A percentile compares a stretch with the other conserved stretches of the same genome.
Conservation (phyloP, 2,888 invertebrate genomes). For the Yponomeuta evonymella region DNA sequence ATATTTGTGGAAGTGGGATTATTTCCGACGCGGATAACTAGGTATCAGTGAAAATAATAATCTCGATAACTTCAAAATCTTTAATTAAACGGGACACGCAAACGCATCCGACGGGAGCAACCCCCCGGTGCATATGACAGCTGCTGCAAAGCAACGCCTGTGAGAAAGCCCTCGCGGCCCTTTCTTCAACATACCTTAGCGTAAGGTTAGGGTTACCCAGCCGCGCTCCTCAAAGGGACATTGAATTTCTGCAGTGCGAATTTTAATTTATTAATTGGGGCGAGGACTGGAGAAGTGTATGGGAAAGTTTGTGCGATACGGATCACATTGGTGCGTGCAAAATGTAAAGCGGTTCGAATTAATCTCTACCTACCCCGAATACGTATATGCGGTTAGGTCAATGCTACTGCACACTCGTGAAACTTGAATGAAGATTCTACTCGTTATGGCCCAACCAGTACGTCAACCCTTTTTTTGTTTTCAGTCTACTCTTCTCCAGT, state of each 20-base stretch:
- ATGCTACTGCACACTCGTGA: too few relatives aligned
- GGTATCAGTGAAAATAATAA: too few relatives aligned
- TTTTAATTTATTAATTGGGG: conserved; percentile 16
- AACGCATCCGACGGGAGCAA: not conserved
- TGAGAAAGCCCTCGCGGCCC: conserved; percentile 15
- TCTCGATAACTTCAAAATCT: not conserved
- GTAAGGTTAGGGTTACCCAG: conserved; percentile 3
- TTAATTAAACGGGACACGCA: not conserved
- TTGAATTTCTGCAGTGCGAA: conserved; percentile 12
- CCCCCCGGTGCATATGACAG: conserved; percentile 10
- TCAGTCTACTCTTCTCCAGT: too few relatives aligned
- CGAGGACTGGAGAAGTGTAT: conserved; percentile 3
- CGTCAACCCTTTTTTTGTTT: too few relatives aligned
- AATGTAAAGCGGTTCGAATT: too few relatives aligned
- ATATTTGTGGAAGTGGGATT: too few relatives aligned
- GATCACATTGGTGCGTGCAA: not conserved
- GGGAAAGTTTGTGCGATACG: not conserved
- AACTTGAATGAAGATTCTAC: too few relatives aligned
- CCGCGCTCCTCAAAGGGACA: conserved; percentile 1
- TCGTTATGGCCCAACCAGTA: too few relatives aligned
- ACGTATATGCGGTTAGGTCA: too few relatives aligned
- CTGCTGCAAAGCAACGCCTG: conserved; percentile 12
- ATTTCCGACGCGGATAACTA: too few relatives aligned
- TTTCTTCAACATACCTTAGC: conserved; percentile 13
- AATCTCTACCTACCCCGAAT: too few relatives aligned